Percentiles rank a stretch among this genome's conserved stretches.
Conservation (phyloP, 2,888 invertebrate species). For the Microctonus hyperodae region DNA sequence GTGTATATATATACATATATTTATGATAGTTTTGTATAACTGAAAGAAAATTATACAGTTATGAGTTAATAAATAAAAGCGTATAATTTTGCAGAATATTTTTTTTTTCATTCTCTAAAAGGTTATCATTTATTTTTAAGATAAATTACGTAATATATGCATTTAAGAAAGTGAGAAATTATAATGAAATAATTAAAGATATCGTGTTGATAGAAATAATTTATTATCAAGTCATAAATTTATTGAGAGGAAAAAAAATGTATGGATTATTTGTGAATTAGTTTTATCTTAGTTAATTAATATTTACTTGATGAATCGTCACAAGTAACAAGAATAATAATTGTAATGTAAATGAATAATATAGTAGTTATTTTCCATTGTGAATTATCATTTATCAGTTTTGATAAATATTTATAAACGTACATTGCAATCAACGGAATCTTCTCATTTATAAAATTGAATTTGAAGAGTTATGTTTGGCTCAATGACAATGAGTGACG, state of each 20-base stretch:
- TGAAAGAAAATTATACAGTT: background rate
- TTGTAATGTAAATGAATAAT: too few species aligned
- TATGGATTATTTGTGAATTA: background rate
- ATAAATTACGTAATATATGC: background rate
- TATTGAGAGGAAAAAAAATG: background rate
- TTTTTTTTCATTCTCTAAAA: background rate
- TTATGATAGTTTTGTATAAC: slow-evolving; percentile 25
- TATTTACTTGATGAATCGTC: background rate
- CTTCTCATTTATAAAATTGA: background rate
- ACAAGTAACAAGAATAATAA: background rate
- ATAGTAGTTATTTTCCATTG: too few species aligned
- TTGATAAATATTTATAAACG: too few species aligned
- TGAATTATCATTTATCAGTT: too few species aligned
- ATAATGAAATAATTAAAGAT: background rate
- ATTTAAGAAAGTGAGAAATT: background rate
- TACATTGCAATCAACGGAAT: too few species aligned
- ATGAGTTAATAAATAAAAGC: too few species aligned
- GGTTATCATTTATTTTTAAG: background rate
- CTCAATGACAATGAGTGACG: background rate
- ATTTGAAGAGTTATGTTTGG: background rate
- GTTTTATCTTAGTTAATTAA: background rate
- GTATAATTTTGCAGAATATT: too few species aligned
- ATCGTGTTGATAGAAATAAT: background rate
- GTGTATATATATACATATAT: slow-evolving; percentile 42
- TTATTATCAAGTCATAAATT: background rate